These are phyloP conservation scores for Pteromalus puparum DNA, from an alignment of 1,140 invertebrate genomes.

Conservation along the genomic window DNA sequence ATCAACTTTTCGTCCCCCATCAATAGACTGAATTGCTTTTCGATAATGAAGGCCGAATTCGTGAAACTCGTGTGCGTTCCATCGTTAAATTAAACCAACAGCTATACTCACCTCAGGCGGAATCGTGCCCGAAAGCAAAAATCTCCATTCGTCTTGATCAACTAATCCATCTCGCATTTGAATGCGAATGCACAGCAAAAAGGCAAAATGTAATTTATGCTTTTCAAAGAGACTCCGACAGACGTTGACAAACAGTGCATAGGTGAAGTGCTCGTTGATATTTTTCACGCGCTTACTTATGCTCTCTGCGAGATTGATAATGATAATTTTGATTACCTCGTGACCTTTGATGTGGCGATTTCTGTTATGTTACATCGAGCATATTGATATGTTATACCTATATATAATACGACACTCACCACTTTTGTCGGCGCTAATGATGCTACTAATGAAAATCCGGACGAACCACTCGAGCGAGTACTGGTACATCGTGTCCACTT, in stretches of 20 bases:
- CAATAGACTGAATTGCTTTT: too few species aligned
- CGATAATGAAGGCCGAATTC: too few species aligned
- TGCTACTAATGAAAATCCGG: conserved; percentile 82
- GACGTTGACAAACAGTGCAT: conserved; percentile 81
- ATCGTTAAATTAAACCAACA: background rate
- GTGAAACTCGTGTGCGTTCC: too few species aligned
- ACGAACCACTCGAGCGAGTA: conserved; percentile 87
- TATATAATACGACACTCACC: too few species aligned
- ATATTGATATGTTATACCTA: too few species aligned
- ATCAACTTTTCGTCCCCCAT: too few species aligned
- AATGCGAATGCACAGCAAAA: conserved; percentile 76
- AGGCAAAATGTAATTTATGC: conserved; percentile 84
- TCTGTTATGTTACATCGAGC: too few species aligned
- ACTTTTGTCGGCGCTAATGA: conserved; percentile 79
- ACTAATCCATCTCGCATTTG: conserved; percentile 72
- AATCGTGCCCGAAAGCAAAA: conserved; percentile 75
- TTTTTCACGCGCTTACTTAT: conserved; percentile 78
- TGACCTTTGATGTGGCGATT: too few species aligned
- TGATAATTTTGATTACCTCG: too few species aligned
- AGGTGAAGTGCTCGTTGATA: conserved; percentile 83
- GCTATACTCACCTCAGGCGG: conserved; percentile 52
- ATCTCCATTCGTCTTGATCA: conserved; percentile 78
- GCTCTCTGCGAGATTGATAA: conserved; percentile 78
- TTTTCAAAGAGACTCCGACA: conserved; percentile 85
- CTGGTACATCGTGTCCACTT: conserved; percentile 87